Evolutionary conservation across 2,113 vertebrate genomes (phyloP).

Genomic region (Lampris megalopsis): DNA sequence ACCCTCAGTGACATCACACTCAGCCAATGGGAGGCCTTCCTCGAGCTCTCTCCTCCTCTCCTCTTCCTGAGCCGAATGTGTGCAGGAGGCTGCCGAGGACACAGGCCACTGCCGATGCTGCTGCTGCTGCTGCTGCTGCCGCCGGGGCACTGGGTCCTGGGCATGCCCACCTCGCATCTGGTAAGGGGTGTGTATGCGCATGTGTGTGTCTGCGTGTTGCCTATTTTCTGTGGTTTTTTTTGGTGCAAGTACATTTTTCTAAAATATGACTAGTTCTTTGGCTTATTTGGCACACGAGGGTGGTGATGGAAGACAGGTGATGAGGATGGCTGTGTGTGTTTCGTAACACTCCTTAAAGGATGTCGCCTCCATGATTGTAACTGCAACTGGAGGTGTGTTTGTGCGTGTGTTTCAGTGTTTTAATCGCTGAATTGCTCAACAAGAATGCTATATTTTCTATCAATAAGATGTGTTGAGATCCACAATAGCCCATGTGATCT

Average conservation of each 20-base stretch:
- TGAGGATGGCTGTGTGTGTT: slow-evolving; percentile 59
- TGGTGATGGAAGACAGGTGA: slow-evolving; percentile 29
- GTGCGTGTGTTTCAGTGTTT: slow-evolving; percentile 17
- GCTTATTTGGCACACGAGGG: slow-evolving; percentile 15
- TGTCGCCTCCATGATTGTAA: slow-evolving; percentile 54
- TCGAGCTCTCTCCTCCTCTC: slow-evolving; percentile 46
- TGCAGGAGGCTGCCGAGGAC: slow-evolving; percentile 40
- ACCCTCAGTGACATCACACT: slow-evolving; percentile 74
- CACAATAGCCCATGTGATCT: neutral
- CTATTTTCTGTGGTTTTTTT: slow-evolving; percentile 8
- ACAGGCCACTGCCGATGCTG: slow-evolving; percentile 31
- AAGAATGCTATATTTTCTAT: neutral
- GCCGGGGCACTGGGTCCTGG: slow-evolving; percentile 50
- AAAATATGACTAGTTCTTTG: neutral
- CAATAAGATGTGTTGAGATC: neutral
- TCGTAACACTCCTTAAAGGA: slow-evolving; percentile 54
- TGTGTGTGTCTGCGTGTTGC: neutral
- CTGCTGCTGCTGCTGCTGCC: slow-evolving; percentile 45
- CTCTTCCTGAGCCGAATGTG: slow-evolving; percentile 36
- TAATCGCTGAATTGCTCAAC: neutral
- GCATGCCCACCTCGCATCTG: slow-evolving; percentile 57
- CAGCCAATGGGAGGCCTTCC: slow-evolving; percentile 65
- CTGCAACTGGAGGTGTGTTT: slow-evolving; percentile 20
- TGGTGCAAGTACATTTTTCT: neutral
- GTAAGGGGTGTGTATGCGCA: slow-evolving; percentile 32